Evolutionary conservation across 1,140 invertebrate genomes (phyloP), one percentile per base, ranked within the genome.

Genomic region (Camponotus floridanus): DNA sequence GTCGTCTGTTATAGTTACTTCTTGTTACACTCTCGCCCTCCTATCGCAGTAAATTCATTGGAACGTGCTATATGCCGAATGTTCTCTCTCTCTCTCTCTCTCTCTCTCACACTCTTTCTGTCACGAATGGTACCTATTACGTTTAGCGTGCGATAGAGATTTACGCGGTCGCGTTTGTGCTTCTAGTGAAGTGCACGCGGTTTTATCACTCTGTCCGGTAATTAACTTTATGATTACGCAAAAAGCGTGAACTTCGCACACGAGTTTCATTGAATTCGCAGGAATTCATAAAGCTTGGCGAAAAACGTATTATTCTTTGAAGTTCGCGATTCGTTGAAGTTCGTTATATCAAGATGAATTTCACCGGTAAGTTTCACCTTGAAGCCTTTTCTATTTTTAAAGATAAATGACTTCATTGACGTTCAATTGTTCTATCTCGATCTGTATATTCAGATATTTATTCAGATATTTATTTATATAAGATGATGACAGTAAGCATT

Each of bases 41-140:
- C 68, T 71, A 80, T 80, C 65, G 78, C 65, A 80, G 78, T 80
- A 80, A 80, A 80, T 80, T 80, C 78, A 80, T 80, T 80, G 78
- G 48, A 80, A 80, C 78, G 78, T 70, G 78, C 65, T 15, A 48
- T 71, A 59, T 80, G 78, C 78, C 65, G 18, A 33, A 48, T 48
- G 45, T 48, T 15, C 15, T 18, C 48, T 51, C 48, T 51, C 48
- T 51, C 13, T 51, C 13, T 51, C 15, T 45, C 48, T 51, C 42
- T 45, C 2, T 15, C 48, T 15, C 70, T n/a, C n/a, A n/a, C 26
- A 26, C 26, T 26, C 26, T 26, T 26, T 26, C 26, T 26, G 26
- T 70, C 65, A 71, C 78, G 42, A 71, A 80, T 80, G 48, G 65
- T 36, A 70, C 65, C 65, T 55, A 42, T 55, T 68, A 80, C 48